phyloP scores from a whole-genome alignment of 2,113 vertebrate genomes.

The Austrofundulus limnaeus region DNA sequence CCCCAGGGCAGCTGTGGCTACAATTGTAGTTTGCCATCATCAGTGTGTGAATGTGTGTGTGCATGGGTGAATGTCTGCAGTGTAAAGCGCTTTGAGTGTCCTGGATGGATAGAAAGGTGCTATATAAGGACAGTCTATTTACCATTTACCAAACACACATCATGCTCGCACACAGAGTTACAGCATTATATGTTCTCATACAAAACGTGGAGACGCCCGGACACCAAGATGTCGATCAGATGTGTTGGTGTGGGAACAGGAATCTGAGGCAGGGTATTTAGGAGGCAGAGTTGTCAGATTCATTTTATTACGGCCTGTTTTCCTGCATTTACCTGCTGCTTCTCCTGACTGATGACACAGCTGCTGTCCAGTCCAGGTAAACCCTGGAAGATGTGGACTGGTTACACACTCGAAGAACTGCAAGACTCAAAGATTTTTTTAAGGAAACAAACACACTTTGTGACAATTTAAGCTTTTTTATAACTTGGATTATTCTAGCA shows the following conservation, averaged over 20 bases:
- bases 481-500: too few species aligned
- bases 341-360: slow-evolving; percentile 23
- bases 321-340: slow-evolving; percentile 2
- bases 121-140: too few species aligned
- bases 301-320: slow-evolving; percentile 25
- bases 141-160: too few species aligned
- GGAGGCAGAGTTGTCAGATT: slow-evolving; percentile 34
- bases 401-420: slow-evolving; percentile 9
- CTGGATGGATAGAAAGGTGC: too few species aligned
- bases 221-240: slow-evolving; percentile 22
- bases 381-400: slow-evolving; percentile 21
- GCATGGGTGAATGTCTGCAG: too few species aligned
- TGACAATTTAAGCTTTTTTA: neutral
- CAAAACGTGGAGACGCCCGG: slow-evolving; percentile 17
- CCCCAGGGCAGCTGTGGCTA: too few species aligned
- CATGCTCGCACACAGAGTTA: slow-evolving; percentile 21
- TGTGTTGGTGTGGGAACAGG: neutral
- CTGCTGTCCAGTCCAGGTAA: slow-evolving; percentile 40
- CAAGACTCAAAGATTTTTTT: too few species aligned
- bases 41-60: too few species aligned
- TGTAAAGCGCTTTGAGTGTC: too few species aligned
- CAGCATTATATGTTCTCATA: slow-evolving; percentile 41
- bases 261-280: slow-evolving; percentile 10
- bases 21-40: too few species aligned
- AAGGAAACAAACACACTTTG: neutral